Evolutionary conservation across 2,888 invertebrate species (phyloP).

Genomic region (Silvanus unidentatus): DNA sequence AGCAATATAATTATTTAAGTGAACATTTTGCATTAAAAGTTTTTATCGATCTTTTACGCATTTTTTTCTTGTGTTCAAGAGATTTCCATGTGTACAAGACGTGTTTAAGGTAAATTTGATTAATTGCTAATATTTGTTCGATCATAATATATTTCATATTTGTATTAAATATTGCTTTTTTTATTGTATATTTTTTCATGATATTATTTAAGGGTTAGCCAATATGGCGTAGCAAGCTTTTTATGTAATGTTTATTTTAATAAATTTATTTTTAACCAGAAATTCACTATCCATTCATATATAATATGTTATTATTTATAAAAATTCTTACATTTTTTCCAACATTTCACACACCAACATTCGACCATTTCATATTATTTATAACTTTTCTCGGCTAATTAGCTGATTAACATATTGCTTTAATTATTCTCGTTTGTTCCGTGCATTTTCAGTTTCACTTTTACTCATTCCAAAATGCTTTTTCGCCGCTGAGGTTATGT

Average conservation of each 20-base stretch:
- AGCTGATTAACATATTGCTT: no score
- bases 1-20: slow-evolving; percentile 49
- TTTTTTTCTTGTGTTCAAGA: slow-evolving; percentile 38
- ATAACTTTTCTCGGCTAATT: no score
- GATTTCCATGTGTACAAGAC: slow-evolving; percentile 21
- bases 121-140: slow-evolving; percentile 18
- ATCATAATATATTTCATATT: slow-evolving; percentile 20
- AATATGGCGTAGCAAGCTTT: slow-evolving; percentile 46
- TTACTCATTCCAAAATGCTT: no score
- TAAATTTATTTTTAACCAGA: slow-evolving; percentile 22
- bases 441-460: no score
- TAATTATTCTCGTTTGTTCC: no score
- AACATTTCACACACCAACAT: no score
- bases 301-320: no score
- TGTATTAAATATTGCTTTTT: slow-evolving; percentile 37
- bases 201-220: slow-evolving; percentile 44
- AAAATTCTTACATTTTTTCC: no score
- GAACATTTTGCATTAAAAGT: slow-evolving; percentile 48
- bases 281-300: slow-evolving; percentile 6
- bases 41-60: slow-evolving; percentile 46
- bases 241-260: slow-evolving; percentile 31
- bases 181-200: slow-evolving; percentile 39
- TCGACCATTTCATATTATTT: no score
- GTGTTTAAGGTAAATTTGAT: slow-evolving; percentile 28
- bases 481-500: slow-evolving; percentile 28